Evolutionary conservation across 1,140 invertebrate genomes (phyloP).

Genomic region (Frieseomelitta varia): DNA sequence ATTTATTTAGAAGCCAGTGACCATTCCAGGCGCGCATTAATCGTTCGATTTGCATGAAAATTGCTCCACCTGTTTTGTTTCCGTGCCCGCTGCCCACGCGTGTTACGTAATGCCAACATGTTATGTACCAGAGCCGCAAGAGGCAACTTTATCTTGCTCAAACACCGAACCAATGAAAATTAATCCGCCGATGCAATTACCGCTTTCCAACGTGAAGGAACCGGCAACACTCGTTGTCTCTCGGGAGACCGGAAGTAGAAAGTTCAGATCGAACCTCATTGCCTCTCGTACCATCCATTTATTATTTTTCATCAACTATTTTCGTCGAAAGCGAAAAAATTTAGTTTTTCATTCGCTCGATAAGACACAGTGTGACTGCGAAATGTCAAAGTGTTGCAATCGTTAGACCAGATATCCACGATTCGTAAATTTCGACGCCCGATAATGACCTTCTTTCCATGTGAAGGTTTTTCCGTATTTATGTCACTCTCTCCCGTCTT

Average conservation of each 20-base stretch:
- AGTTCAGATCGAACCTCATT: background rate
- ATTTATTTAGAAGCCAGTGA: background rate
- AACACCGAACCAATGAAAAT: constrained; percentile 19
- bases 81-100: background rate
- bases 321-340: background rate
- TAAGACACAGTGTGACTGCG: too few species aligned
- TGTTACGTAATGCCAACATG: background rate
- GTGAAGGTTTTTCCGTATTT: background rate
- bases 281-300: background rate
- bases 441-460: background rate
- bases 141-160: background rate
- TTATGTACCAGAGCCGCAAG: background rate
- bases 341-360: background rate
- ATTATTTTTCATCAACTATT: constrained; percentile 17
- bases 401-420: background rate
- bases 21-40: background rate
- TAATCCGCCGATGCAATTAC: constrained; percentile 30
- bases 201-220: background rate
- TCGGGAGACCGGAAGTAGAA: background rate
- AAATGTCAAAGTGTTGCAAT: background rate
- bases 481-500: background rate
- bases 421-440: background rate
- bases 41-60: constrained; percentile 24
- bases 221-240: background rate
- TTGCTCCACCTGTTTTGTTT: constrained; percentile 22